A percentile compares a stretch with the other conserved stretches of the same genome.
phyloP scores from a whole-genome alignment of 2,888 invertebrate genomes.

The Hermodice carunculata region DNA sequence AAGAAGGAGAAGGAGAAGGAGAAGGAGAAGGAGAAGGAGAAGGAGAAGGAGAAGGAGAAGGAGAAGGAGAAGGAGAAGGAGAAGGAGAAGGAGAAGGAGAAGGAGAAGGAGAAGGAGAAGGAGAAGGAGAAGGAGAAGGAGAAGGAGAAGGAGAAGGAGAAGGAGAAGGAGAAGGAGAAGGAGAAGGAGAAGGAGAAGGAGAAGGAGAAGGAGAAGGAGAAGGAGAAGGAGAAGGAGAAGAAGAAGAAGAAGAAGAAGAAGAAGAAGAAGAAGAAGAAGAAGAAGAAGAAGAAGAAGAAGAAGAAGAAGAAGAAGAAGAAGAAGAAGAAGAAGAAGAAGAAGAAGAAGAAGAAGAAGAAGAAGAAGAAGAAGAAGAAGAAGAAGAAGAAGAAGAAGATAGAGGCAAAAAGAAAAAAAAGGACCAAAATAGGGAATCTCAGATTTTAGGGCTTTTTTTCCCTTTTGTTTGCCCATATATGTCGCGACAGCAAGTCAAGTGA shows the following conservation, averaged over 20 bases:
- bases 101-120: not conserved
- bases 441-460: not conserved
- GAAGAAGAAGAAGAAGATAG: slow-evolving; percentile 9
- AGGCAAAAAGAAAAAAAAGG: not conserved
- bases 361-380: slow-evolving; percentile 37
- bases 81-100: not conserved
- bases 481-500: too few species aligned
- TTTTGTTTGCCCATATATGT: too few species aligned
- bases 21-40: not conserved
- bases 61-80: not conserved
- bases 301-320: not conserved
- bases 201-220: not conserved
- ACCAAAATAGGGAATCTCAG: not conserved
- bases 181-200: not conserved
- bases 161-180: not conserved
- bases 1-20: too few species aligned
- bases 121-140: not conserved
- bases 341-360: slow-evolving; percentile 75
- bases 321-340: slow-evolving; percentile 28
- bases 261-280: too few species aligned
- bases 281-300: not conserved
- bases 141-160: not conserved
- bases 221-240: slow-evolving; percentile 11
- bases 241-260: slow-evolving; percentile 11
- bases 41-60: slow-evolving; percentile 1